Conservation (phyloP, 2,888 invertebrate species). For the Disparrhopalites patrizii region DNA sequence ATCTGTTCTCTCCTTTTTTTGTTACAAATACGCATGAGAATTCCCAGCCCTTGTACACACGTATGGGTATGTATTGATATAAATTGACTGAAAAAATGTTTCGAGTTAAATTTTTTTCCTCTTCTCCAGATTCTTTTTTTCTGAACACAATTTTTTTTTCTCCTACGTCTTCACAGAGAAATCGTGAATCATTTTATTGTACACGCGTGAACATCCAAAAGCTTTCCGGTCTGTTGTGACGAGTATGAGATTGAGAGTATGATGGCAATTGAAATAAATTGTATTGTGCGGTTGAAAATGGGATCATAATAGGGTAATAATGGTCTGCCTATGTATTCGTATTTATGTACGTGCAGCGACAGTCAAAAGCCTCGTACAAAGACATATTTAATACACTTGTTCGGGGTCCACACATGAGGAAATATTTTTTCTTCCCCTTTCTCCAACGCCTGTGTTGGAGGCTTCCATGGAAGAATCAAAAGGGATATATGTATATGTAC, state of each 20-base stretch:
- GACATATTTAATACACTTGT: too few species aligned
- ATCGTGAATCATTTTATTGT: conserved; percentile 4
- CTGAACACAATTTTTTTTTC: not conserved
- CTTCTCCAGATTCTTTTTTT: too few species aligned
- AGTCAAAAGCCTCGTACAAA: not conserved
- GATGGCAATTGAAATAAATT: conserved; percentile 19
- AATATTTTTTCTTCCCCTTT: too few species aligned
- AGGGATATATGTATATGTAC: conserved; percentile 10
- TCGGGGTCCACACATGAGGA: too few species aligned
- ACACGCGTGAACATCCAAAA: conserved; percentile 4
- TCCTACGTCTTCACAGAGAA: too few species aligned
- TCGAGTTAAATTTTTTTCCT: too few species aligned
- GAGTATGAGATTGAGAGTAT: conserved; percentile 3
- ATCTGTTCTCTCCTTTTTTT: too few species aligned
- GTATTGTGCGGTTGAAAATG: conserved; percentile 27
- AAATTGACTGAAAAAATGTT: too few species aligned
- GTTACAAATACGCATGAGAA: too few species aligned
- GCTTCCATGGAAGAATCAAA: conserved; percentile 11
- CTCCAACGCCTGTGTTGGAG: not conserved
- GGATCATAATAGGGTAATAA: conserved; percentile 27
- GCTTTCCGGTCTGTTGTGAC: conserved; percentile 1
- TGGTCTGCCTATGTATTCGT: too few species aligned
- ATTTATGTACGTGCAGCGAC: conserved; percentile 13
- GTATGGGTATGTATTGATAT: too few species aligned
- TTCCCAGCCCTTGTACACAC: too few species aligned